Evolutionary conservation across 2,888 invertebrate genomes (phyloP).

Genomic region (Iselma pallidipennis): DNA sequence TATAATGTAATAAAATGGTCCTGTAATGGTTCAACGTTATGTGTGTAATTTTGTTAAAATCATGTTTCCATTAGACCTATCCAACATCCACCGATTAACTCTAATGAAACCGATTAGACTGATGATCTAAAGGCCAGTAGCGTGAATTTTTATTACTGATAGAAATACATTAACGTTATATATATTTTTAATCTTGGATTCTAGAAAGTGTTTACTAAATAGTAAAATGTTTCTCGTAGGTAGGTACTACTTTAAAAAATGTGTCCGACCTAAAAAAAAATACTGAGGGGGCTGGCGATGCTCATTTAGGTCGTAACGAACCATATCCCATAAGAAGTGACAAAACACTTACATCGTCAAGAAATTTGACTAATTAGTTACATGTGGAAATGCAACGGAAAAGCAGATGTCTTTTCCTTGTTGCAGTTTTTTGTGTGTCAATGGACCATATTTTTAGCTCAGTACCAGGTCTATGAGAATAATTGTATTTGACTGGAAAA

Average conservation of each 20-base stretch:
- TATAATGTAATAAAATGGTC: constrained; percentile 1
- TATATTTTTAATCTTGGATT: not conserved
- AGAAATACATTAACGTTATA: not conserved
- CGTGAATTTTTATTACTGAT: not conserved
- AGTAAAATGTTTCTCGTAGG: too few species aligned
- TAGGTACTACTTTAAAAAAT: too few species aligned
- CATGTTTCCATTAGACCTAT: constrained; percentile 21
- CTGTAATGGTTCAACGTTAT: constrained; percentile 20
- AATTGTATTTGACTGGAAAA: constrained; percentile 44
- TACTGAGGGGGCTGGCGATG: not conserved
- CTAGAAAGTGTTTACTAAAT: too few species aligned
- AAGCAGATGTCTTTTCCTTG: constrained; percentile 38
- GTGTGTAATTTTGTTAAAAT: constrained; percentile 23
- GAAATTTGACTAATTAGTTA: constrained; percentile 42
- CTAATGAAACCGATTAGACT: constrained; percentile 37
- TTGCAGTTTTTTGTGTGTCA: constrained; percentile 42
- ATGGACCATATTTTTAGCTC: constrained; percentile 43
- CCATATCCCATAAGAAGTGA: constrained; percentile 31
- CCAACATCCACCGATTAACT: constrained; percentile 25
- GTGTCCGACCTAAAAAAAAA: too few species aligned
- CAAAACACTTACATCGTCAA: constrained; percentile 35
- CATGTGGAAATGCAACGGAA: constrained; percentile 34
- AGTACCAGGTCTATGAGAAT: constrained; percentile 47
- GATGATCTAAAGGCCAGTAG: not conserved
- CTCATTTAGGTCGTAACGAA: constrained; percentile 9